Evolutionary conservation across 2,888 invertebrate genomes (phyloP), one percentile per base, ranked within the genome.

Genomic region (Lasioglossum zephyrum): DNA sequence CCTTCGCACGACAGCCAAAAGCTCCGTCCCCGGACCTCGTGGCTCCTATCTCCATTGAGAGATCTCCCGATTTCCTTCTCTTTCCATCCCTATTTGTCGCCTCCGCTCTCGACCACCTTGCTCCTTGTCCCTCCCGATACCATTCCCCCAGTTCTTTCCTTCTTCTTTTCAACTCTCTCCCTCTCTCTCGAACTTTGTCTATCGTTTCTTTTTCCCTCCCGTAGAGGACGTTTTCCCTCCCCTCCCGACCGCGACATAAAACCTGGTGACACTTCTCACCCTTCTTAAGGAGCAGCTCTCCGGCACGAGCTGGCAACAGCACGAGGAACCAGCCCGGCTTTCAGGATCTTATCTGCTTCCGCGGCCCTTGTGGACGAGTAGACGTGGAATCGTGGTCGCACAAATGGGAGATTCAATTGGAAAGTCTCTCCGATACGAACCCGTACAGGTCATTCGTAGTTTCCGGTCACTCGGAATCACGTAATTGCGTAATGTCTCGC

Each of bases 11-110:
- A 91, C 90, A 91, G 88, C 93, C 91, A 91, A 92, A 91, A 91
- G 87, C 89, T 89, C 87, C 90, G 87, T 88, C 57, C 57, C 57
- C 87, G 86, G 84, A 78, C 84, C 84, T 86, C 88, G 87, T 89
- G 89, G 82, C 85, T 84, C 90, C 93, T 94, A 94, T 94, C 94
- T 95, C 92, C 93, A 93, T 94, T 95, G 92, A 92, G 90, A 92
- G 92, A 95, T 95, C 94, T 93, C 87, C 89, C 85, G 84, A 88
- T 88, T 77, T 79, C 83, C 76, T 75, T 80, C 86, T 82, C 84
- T 82, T 75, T 84, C 79, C 73, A 76, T 81, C 83, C 57, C 84
- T 63, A 18, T 73, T 75, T 77, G 77, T 69, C 77, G 70, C 36
- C 22, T 47, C 63, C 4, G 49, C 41, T 57, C 77, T 47, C 60